phyloP scores from a whole-genome alignment of 2,113 vertebrate species.

The Rhea pennata region DNA sequence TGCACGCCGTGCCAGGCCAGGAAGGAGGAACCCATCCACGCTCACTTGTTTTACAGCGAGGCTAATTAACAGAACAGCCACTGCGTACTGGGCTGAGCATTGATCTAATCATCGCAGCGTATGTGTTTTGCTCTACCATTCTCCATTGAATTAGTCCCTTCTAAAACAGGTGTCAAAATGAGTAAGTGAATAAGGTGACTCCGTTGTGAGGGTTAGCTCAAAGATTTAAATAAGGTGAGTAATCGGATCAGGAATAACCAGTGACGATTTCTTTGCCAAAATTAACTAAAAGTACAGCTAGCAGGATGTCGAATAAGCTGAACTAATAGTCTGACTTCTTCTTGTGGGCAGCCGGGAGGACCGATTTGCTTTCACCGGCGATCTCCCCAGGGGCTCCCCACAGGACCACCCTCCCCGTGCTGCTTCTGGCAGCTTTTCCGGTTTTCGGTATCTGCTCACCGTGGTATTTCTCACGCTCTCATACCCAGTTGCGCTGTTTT shows the following conservation, averaged over 20 bases:
- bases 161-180: constrained; percentile 41
- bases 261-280: constrained; percentile 41
- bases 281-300: constrained; percentile 33
- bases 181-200: neutral
- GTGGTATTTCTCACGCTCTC: neutral
- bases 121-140: neutral
- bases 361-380: neutral
- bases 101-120: neutral
- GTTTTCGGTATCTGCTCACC: neutral
- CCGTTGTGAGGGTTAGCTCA: neutral
- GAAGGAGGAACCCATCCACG: neutral
- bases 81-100: rapidly evolving
- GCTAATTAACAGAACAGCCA: neutral
- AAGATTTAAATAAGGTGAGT: constrained; percentile 28
- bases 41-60: neutral
- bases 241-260: constrained; percentile 6
- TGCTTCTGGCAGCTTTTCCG: neutral
- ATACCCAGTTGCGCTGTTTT: neutral
- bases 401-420: neutral
- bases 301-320: constrained; percentile 23
- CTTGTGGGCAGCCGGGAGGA: neutral
- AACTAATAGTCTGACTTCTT: constrained; percentile 23
- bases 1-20: neutral
- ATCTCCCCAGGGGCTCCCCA: neutral
- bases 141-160: neutral